Evolutionary conservation across 2,888 invertebrate species (phyloP).

Genomic region (Agrochola lota): DNA sequence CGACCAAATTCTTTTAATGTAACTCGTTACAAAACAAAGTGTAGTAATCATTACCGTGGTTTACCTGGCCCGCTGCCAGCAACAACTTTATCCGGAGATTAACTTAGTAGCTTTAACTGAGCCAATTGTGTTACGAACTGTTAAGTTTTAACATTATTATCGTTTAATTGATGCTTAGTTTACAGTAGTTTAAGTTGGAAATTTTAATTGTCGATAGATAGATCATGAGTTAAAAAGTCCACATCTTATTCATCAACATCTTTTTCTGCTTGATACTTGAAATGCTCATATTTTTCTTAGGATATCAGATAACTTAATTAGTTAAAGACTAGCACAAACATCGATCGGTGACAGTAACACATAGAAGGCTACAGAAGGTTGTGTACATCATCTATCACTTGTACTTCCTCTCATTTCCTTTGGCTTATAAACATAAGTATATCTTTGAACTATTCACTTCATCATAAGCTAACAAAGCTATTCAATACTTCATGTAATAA

Average conservation of each 20-base stretch:
- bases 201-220: not conserved
- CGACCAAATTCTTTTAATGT: slow-evolving; percentile 25
- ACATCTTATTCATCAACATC: not conserved
- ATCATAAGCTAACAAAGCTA: slow-evolving; percentile 6
- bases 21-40: slow-evolving; percentile 35
- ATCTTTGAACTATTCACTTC: not conserved
- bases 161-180: slow-evolving; percentile 47
- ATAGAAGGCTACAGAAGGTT: not conserved
- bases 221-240: not conserved
- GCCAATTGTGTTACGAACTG: slow-evolving; percentile 59
- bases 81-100: slow-evolving; percentile 53
- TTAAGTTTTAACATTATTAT: slow-evolving; percentile 62
- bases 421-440: not conserved
- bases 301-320: not conserved
- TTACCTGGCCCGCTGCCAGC: slow-evolving; percentile 62
- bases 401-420: not conserved
- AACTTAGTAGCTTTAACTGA: slow-evolving; percentile 57
- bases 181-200: slow-evolving; percentile 7
- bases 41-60: slow-evolving; percentile 45
- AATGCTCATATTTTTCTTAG: no score
- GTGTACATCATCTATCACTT: not conserved
- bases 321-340: no score
- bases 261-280: not conserved
- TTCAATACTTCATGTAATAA: slow-evolving; percentile 19
- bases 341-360: not conserved